Evolutionary conservation across 2,797 vertebrate species (phyloP).

Genomic region (Cephalopachus bancanus): DNA sequence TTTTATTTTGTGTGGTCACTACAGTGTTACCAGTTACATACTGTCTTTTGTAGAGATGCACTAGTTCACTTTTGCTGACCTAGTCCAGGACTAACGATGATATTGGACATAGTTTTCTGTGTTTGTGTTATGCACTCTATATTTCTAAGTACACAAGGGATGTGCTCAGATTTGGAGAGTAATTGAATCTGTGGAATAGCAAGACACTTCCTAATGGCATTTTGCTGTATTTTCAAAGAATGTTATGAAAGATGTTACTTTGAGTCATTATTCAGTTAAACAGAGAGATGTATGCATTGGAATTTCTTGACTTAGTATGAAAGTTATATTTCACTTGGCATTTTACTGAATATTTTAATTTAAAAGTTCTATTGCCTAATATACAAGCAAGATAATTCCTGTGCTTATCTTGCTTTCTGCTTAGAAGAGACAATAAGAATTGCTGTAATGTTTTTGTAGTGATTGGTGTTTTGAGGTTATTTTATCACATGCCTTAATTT

Average conservation of each 20-base stretch:
- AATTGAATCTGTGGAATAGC: neutral
- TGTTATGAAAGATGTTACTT: slow-evolving; percentile 37
- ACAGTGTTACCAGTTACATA: neutral
- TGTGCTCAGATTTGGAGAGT: neutral
- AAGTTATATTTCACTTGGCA: slow-evolving; percentile 13
- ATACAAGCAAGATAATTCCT: slow-evolving; percentile 35
- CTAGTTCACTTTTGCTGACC: neutral
- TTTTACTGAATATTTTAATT: slow-evolving; percentile 57
- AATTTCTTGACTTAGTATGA: slow-evolving; percentile 41
- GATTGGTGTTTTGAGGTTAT: slow-evolving; percentile 53
- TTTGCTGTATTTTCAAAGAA: slow-evolving; percentile 54
- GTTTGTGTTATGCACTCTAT: neutral
- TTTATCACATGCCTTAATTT: slow-evolving; percentile 58
- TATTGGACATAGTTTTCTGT: neutral
- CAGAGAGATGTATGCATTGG: neutral
- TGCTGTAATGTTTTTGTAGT: slow-evolving; percentile 17
- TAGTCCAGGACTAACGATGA: neutral
- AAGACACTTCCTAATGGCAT: neutral
- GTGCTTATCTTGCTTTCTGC: neutral
- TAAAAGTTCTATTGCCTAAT: slow-evolving; percentile 45
- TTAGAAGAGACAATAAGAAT: slow-evolving; percentile 39
- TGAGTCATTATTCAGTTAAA: slow-evolving; percentile 58
- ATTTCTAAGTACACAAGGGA: neutral
- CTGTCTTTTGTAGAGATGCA: neutral
- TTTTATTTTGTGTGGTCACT: neutral